Base-by-base conservation (phyloP, 2,888 invertebrate genomes). In the Aleiodes alternator region DNA sequence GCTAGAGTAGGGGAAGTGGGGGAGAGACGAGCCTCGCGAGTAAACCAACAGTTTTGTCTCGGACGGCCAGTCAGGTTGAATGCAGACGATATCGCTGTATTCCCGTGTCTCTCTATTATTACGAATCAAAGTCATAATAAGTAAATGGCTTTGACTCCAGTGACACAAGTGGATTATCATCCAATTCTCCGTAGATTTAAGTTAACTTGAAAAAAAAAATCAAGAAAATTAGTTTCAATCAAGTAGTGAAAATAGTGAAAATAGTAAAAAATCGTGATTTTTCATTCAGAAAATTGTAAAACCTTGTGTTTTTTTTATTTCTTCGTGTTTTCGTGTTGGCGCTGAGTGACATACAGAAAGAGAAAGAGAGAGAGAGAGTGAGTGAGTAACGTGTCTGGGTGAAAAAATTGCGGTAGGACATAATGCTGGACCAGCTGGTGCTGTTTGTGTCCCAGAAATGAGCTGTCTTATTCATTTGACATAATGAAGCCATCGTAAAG, bases 1-100 rank as follows among this genome's bases (percentile, higher is more conserved):
- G 43, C 11, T 9, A 9, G 43, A 9, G 43, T 3, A 43, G 43
- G 43, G 34, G 34, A 6, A 34, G 7, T 8, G 43, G 43, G 38
- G 43, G 43, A 43, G 43, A 43, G 8, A n/a, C 12, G 38, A 64
- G 43, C 4, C 55, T 16, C 43, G 16, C 16, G 43, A 12, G 48
- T 64, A 43, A 64, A 64, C 16, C 43, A 64, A 23, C 48, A 16
- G 43, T 64, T 38, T 64, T 64, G 48, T 16, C 64, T 64, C 64
- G 48, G 55, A 23, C 48, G 43, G 48, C 43, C 64, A 43, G 43
- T 43, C 48, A 11, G 43, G 9, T 64, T 43, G 48, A 16, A 43
- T 48, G 12, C 34, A n/a, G 59, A 38, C 14, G 34, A 16, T 38
- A 43, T 16, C 43, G 43, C 43, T 9, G 64, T 43, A 48, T 43